Percentiles rank a stretch among this genome's conserved stretches.
Conservation (phyloP, 2,888 invertebrate species). For the Calliphora vomitoria region DNA sequence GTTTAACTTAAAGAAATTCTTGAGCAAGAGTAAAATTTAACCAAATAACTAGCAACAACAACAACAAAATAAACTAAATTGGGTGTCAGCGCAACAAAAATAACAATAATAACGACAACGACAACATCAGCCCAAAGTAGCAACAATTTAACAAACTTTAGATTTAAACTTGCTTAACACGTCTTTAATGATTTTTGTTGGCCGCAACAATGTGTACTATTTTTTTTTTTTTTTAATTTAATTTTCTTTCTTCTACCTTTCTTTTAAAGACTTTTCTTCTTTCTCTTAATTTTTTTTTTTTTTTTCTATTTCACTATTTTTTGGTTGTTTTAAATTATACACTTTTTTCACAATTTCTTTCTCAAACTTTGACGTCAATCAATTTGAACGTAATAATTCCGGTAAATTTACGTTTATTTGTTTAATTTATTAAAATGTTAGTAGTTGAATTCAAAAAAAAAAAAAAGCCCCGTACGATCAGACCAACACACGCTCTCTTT, state of each 20-base stretch:
- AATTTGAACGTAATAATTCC: slow-evolving; percentile 22
- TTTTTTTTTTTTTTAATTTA: slow-evolving; percentile 52
- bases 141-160: slow-evolving; percentile 50
- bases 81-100: slow-evolving; percentile 56
- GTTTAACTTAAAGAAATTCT: slow-evolving; percentile 40
- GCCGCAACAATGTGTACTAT: slow-evolving; percentile 52
- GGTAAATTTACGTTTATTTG: slow-evolving; percentile 33
- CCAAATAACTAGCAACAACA: slow-evolving; percentile 31
- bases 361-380: slow-evolving; percentile 25
- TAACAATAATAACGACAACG: too few relatives aligned
- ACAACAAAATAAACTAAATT: slow-evolving; percentile 31
- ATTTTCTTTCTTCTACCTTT: slow-evolving; percentile 32
- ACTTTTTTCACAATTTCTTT: slow-evolving; percentile 35
- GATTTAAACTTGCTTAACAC: slow-evolving; percentile 67
- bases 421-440: slow-evolving; percentile 9
- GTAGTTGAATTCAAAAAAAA: slow-evolving; percentile 15
- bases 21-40: slow-evolving; percentile 41
- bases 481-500: slow-evolving; percentile 82
- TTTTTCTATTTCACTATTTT: neutral
- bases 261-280: slow-evolving; percentile 51
- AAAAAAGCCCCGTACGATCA: slow-evolving; percentile 62
- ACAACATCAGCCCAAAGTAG: neutral
- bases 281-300: slow-evolving; percentile 20
- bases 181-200: slow-evolving; percentile 61
- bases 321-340: neutral